Evolutionary conservation across 2,888 invertebrate species (phyloP), one percentile per base, ranked within the genome.

Genomic region (Leistus spinibarbis): DNA sequence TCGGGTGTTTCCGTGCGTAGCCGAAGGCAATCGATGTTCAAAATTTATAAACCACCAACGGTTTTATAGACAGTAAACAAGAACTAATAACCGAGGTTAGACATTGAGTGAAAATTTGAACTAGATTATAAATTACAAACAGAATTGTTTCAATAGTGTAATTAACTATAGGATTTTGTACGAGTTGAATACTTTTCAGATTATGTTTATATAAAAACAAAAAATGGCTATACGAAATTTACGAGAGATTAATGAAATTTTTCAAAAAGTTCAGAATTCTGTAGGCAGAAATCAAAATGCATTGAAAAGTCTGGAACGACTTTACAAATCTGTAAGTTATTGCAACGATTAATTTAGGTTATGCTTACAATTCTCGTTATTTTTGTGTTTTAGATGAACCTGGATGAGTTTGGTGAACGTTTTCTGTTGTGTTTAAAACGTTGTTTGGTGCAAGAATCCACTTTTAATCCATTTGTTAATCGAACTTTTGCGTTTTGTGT

Each of bases 141-240:
- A n/a, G n/a, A n/a, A n/a, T n/a, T n/a, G n/a, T n/a, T n/a, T n/a
- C n/a, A n/a, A n/a, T n/a, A n/a, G n/a, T n/a, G n/a, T n/a, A n/a
- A n/a, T n/a, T n/a, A n/a, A n/a, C n/a, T n/a, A n/a, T n/a, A n/a
- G n/a, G n/a, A n/a, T n/a, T n/a, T n/a, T n/a, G n/a, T n/a, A n/a
- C n/a, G n/a, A n/a, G n/a, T n/a, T n/a, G n/a, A n/a, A n/a, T n/a
- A n/a, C n/a, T n/a, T n/a, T n/a, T n/a, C n/a, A n/a, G n/a, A n/a
- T 54, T 17, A 9, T 62, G 62, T 54, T 54, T 60, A 7, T 67
- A 69, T 19, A 19, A 23, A 57, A 19, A 60, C 23, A 16, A 66
- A 76, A 76, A 68, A 69, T 77, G 40, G 74, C 76, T 27, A 63
- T 57, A 40, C 64, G 40, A 54, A 70, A 57, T 27, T 71, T 54